Base-by-base conservation (phyloP, 2,888 invertebrate genomes). In the Cantharis nigra region DNA sequence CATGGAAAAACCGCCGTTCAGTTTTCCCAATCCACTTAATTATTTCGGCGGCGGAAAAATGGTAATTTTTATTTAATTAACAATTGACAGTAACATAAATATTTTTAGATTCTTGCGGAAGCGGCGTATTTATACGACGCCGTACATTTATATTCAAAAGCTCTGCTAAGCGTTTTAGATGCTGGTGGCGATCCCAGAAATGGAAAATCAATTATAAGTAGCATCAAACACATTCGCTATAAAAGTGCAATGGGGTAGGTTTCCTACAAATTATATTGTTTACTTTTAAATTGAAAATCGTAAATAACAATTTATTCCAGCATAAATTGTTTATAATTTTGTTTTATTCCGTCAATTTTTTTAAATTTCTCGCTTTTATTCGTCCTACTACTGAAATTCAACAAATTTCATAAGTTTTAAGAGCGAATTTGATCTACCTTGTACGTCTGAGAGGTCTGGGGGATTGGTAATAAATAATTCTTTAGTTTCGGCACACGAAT, bases 121-220 rank as follows among this genome's bases (percentile, higher is more conserved):
- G 97, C 97, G 14, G 97, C 96, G 49, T 97, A 97, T 91, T 91
- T 97, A 23, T 98, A 98, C 88, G 98, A 98, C 87, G 96, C 98
- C 0, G 96, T 98, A 70, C 94, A 95, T 91, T 91, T 98, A 80
- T 98, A 98, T 88, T 96, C 97, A 11, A 91, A 92, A 77, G 97
- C 97, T 2, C 89, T 98, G 81, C 90, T 94, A 30, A 91, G 92
- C 79, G 92, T 94, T 0, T 88, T 98, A 75, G 89, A 91, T 63
- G 89, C 90, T n/a, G 93, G 93, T 0, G 93, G 91, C 14, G 91
- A 92, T 83, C 92, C 95, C 0, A 90, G 91, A 33, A 95, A 98
- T 85, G 98, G 98, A 23, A 92, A 93, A n/a, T 94, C 94, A 67
- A 92, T 98, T 83, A 92, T 96, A 71, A 90, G 92, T 71, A 91